Evolutionary conservation across 2,113 vertebrate species (phyloP), one percentile per base, ranked within the genome.

Genomic region (Pygoscelis adeliae): DNA sequence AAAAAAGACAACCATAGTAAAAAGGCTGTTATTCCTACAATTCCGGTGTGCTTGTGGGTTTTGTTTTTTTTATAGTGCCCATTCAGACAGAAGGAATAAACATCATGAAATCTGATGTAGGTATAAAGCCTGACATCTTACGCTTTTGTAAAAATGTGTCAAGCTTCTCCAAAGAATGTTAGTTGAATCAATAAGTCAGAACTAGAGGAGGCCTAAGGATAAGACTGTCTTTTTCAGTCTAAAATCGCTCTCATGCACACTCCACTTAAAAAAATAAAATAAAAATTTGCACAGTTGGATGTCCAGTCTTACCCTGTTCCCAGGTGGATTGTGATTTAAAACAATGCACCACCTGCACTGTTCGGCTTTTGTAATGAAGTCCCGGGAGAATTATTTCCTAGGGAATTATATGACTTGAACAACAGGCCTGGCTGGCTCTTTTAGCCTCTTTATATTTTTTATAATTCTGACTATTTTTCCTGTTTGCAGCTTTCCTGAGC

Each of bases 321-420:
- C 89, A 66, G 65, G 63, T 83, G 70, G 44, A 73, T 69, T 90
- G 66, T 92, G 91, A 90, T 96, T 95, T 83, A 91, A 93, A 95
- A 87, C 83, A 46, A 67, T 61, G 61, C 69, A 97, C 83, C 46
- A 73, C 92, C 91, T 96, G 69, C 34, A 17, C 42, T 83, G 7
- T 76, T 96, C 11, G 20, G n/a, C 73, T 96, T 53, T 92, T 70
- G 58, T 90, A 93, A 88, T 92, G 71, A 94, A 85, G 83, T 94
- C 95, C 74, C 25, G 2, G 74, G 90, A 93, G 94, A 90, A 85
- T 89, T 86, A 87, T 93, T 96, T 97, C 61, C 53, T 70, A 55
- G 67, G 46, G 81, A 97, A 91, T 96, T 96, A 63, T 9, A 69
- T 86, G 40, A 82, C 58, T 90, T 92, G 83, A 96, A 78, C 92